Evolutionary conservation across 2,888 invertebrate species (phyloP).

Genomic region (Dicyrtoma fusca): DNA sequence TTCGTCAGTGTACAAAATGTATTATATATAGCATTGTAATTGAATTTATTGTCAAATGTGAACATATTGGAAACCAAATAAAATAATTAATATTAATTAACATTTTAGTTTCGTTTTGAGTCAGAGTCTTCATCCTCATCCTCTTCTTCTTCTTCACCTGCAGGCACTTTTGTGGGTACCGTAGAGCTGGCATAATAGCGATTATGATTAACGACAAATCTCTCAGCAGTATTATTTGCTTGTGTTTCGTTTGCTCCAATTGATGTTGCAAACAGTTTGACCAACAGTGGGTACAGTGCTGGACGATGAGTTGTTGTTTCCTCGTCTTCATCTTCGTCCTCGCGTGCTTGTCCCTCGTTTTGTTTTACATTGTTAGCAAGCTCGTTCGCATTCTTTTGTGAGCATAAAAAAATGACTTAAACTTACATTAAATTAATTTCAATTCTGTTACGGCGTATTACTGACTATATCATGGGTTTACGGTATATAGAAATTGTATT

Average conservation of each 20-base stretch:
- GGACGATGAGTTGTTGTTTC: neutral
- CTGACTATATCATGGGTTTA: too few relatives aligned
- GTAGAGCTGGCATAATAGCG: neutral
- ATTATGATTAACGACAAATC: slow-evolving; percentile 3
- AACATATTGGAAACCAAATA: too few relatives aligned
- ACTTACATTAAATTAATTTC: too few relatives aligned
- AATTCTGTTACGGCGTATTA: too few relatives aligned
- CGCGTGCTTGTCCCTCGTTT: neutral
- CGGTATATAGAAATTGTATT: too few relatives aligned
- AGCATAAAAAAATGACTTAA: too few relatives aligned
- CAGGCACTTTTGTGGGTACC: neutral
- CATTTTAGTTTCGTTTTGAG: too few relatives aligned
- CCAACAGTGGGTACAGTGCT: neutral
- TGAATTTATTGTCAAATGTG: too few relatives aligned
- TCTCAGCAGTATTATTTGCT: slow-evolving; percentile 15
- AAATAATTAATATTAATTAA: too few relatives aligned
- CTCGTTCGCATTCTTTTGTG: too few relatives aligned
- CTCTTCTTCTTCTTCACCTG: slow-evolving; percentile 14
- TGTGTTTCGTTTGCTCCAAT: slow-evolving; percentile 15
- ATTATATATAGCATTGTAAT: too few relatives aligned
- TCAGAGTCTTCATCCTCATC: slow-evolving; percentile 18
- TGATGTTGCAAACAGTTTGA: slow-evolving; percentile 23
- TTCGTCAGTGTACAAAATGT: too few relatives aligned
- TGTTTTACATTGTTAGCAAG: neutral
- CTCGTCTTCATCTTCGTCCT: neutral